Percentiles rank a stretch among this genome's conserved stretches.
Conservation (phyloP, 2,888 invertebrate species). For the Tetragonula carbonaria region DNA sequence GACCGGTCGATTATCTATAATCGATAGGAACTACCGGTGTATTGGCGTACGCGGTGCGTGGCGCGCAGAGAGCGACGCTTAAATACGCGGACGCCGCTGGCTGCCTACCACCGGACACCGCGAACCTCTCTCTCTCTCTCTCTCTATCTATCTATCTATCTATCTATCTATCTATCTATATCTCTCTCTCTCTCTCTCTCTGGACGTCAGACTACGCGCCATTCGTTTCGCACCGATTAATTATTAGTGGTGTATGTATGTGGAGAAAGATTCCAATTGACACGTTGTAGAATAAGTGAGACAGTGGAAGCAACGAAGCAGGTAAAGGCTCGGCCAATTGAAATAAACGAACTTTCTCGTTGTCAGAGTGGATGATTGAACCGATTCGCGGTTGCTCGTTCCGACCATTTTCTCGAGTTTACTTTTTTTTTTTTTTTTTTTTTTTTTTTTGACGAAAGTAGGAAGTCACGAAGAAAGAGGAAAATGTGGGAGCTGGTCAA, state of each 20-base stretch:
- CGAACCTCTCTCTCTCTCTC: background rate
- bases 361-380: too few species aligned
- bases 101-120: constrained; percentile 2
- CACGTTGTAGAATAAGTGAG: background rate
- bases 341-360: too few species aligned
- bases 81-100: background rate
- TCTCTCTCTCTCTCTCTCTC: background rate
- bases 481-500: too few species aligned
- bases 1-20: constrained; percentile 74
- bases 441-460: too few species aligned
- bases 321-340: too few species aligned
- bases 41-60: constrained; percentile 57
- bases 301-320: too few species aligned
- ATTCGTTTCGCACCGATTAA: background rate
- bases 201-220: background rate
- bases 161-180: too few species aligned
- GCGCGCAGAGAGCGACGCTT: constrained; percentile 22
- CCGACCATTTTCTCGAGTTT: too few species aligned
- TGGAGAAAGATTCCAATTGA: background rate
- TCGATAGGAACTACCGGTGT: constrained; percentile 68
- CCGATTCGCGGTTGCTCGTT: too few species aligned
- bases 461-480: too few species aligned
- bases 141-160: too few species aligned
- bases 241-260: constrained; percentile 1
- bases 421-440: too few species aligned